phyloP scores from a whole-genome alignment of 1,140 invertebrate genomes.

The Orius laevigatus region DNA sequence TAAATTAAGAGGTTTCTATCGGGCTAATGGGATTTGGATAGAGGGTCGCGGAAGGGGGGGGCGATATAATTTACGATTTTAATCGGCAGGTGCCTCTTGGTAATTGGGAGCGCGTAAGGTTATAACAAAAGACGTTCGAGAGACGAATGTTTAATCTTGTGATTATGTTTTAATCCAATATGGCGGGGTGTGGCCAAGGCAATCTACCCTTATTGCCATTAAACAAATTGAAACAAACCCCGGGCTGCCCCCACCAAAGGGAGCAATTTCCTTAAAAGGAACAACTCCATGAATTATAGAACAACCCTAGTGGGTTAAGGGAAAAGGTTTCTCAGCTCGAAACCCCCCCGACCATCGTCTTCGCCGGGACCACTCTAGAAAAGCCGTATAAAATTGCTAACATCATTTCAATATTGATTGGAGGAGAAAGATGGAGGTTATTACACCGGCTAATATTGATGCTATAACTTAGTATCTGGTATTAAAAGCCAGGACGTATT shows the following conservation, averaged over 20 bases:
- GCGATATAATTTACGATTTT: no score
- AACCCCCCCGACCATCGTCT: neutral
- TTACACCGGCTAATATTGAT: conserved; percentile 5
- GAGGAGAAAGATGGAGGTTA: neutral
- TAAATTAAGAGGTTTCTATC: no score
- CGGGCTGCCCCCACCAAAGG: conserved; percentile 1
- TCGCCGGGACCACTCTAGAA: conserved; percentile 1
- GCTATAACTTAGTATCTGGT: conserved; percentile 1
- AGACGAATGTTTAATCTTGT: conserved; percentile 16
- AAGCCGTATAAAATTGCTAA: conserved; percentile 10
- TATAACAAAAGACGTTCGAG: neutral
- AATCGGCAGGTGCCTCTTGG: no score
- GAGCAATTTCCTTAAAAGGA: conserved; percentile 16
- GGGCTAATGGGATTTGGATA: no score
- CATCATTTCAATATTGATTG: conserved; percentile 12
- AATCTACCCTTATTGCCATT: conserved; percentile 16
- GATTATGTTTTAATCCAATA: conserved; percentile 16
- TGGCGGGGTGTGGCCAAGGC: conserved; percentile 15
- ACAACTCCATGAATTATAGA: conserved; percentile 16
- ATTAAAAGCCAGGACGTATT: no score
- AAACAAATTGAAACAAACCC: conserved; percentile 16
- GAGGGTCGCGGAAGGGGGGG: no score
- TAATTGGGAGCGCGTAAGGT: no score
- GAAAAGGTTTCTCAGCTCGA: conserved; percentile 11
- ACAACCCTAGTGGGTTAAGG: conserved; percentile 13